Evolutionary conservation across 2,113 vertebrate genomes (phyloP).

Genomic region (Procavia capensis): DNA sequence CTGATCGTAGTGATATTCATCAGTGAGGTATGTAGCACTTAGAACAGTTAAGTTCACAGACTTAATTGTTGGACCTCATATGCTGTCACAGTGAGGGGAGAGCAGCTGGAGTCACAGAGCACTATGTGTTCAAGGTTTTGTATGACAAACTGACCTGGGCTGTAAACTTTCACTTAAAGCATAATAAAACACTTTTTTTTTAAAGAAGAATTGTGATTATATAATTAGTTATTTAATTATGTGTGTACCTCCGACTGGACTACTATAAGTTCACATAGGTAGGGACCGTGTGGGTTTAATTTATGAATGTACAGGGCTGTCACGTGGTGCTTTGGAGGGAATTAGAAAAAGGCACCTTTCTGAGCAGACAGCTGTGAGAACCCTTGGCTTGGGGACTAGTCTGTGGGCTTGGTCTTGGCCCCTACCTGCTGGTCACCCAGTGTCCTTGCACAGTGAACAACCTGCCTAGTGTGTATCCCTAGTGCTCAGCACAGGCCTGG

Average conservation of each 20-base stretch:
- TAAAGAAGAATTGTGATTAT: neutral
- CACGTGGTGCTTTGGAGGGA: neutral
- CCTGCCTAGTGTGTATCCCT: neutral
- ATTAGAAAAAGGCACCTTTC: neutral
- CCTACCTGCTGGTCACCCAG: neutral
- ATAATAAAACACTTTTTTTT: no score
- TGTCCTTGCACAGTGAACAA: neutral
- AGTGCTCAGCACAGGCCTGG: neutral
- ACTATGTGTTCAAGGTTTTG: no score
- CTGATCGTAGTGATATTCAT: no score
- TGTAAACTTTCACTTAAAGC: no score
- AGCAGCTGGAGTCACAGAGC: no score
- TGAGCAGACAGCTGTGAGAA: neutral
- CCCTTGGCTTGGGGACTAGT: neutral
- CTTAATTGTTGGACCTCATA: no score
- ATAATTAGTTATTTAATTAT: constrained; percentile 25
- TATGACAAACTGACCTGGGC: no score
- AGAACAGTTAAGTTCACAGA: no score
- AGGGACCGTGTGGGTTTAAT: neutral
- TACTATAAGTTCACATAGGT: neutral
- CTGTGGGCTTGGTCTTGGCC: neutral
- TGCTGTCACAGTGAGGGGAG: no score
- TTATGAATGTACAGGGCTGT: neutral
- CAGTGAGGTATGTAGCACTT: no score
- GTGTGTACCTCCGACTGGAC: neutral